These are phyloP conservation scores for Gymnosoma rotundatum DNA, from an alignment of 2,888 invertebrate species.

Conservation along the genomic window DNA sequence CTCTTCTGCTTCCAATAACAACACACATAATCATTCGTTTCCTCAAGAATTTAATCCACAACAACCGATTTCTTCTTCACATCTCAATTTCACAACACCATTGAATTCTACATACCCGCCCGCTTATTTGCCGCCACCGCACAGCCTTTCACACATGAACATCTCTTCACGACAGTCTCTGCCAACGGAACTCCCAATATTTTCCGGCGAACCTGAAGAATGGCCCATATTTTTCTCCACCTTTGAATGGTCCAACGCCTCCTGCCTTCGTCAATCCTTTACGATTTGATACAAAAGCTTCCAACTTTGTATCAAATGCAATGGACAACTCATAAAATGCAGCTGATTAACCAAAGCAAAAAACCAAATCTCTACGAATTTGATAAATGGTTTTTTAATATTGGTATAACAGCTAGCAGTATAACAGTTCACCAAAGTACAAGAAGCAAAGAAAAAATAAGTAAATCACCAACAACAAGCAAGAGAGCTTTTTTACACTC, in stretches of 20 bases:
- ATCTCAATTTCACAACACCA: background rate
- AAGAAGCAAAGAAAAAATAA: constrained; percentile 14
- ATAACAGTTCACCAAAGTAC: constrained; percentile 25
- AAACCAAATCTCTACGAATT: constrained; percentile 44
- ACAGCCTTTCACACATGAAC: constrained; percentile 5
- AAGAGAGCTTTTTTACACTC: constrained; percentile 24
- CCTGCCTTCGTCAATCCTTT: constrained; percentile 17
- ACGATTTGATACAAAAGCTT: constrained; percentile 25
- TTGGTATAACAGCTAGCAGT: constrained; percentile 31
- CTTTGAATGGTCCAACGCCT: background rate
- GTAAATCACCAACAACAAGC: background rate
- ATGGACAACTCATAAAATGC: constrained; percentile 43
- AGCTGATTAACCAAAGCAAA: no score
- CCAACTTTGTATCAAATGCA: constrained; percentile 44
- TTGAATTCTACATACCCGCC: background rate
- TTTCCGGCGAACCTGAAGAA: constrained; percentile 44
- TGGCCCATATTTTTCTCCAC: constrained; percentile 41
- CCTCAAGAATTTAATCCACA: constrained; percentile 17
- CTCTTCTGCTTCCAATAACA: constrained; percentile 35
- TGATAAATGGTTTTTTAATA: constrained; percentile 41
- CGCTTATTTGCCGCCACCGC: background rate
- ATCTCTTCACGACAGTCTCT: constrained; percentile 30
- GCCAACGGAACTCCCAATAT: constrained; percentile 34
- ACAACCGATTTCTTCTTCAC: constrained; percentile 2
- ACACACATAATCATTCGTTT: background rate